Base-by-base conservation (phyloP, 2,888 invertebrate genomes). In the Tachina fera region DNA sequence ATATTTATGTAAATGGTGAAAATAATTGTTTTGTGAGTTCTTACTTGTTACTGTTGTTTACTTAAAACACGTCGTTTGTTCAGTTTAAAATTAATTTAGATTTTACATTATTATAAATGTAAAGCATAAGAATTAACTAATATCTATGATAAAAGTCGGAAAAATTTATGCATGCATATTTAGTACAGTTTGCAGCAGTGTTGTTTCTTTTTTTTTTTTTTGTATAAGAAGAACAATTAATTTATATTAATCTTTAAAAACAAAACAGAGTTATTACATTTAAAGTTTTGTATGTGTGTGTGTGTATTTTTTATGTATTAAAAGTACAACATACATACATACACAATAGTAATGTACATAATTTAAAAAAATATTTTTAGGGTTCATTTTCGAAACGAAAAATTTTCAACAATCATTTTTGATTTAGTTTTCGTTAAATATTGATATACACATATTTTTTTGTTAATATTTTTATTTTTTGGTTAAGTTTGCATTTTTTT, bases 341-440 rank as follows among this genome's bases (percentile, higher is more conserved):
- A 31, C 31, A 6, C 31, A 31, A 31, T 31, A 31, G 31, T 31
- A 31, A 6, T 53, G 22, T 43, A 53, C 5, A 39, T 67, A 43
- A 31, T 72, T 68, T 58, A 79, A 53, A 81, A 79, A 70, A 84
- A 71, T 74, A 86, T 19, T 61, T 78, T 61, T 74, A 13, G 13
- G 9, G 8, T 58, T 71, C 60, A 51, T 74, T 63, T n/a, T 49
- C n/a, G 31, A 31, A 31, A 31, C 41, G 70, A 43, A 39, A 1
- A 13, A 14, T 31, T 45, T 56, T 65, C 71, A 22, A 76, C 82
- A 82, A 70, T 60, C 9, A 56, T 83, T 67, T 72, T 67, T 72
- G 19, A 43, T 83, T 78, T 51, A 68, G 22, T 78, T 19, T 83
- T 47, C 3, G 19, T 60, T 49, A 56, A 22, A 39, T 47, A 47